Conservation (phyloP, 2,797 vertebrate genomes). For the Coregonus sp. region DNA sequence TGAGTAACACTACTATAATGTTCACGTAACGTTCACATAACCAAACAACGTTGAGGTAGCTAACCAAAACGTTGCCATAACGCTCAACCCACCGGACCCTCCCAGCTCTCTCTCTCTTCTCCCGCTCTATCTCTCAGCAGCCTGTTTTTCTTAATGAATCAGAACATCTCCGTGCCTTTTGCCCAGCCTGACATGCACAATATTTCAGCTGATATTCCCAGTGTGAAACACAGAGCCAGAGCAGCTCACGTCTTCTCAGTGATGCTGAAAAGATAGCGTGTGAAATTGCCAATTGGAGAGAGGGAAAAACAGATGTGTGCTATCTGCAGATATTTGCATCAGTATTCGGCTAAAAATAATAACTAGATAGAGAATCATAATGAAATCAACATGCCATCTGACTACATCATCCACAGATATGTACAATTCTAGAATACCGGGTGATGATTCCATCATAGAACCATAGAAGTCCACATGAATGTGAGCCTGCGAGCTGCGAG, state of each 20-base stretch:
- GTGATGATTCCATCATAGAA: background rate
- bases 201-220: slow-evolving; percentile 42
- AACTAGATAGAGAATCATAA: background rate
- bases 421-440: background rate
- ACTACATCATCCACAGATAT: background rate
- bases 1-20: background rate
- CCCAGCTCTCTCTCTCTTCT: background rate
- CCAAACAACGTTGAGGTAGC: background rate
- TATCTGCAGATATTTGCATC: background rate
- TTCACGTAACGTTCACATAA: background rate
- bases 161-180: slow-evolving; percentile 53
- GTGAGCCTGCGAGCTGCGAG: slow-evolving; percentile 63
- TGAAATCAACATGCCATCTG: background rate
- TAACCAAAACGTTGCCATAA: background rate
- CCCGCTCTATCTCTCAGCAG: slow-evolving; percentile 61
- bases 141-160: slow-evolving; percentile 58
- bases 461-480: background rate
- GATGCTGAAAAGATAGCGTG: slow-evolving; percentile 39
- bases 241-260: slow-evolving; percentile 57
- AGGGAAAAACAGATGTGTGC: background rate
- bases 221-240: slow-evolving; percentile 53
- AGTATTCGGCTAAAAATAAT: background rate
- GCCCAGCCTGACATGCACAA: slow-evolving; percentile 34
- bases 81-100: background rate
- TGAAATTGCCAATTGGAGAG: slow-evolving; percentile 7